Evolutionary conservation across 1,140 invertebrate genomes (phyloP), one percentile per base, ranked within the genome.

Genomic region (Maniola jurtina): DNA sequence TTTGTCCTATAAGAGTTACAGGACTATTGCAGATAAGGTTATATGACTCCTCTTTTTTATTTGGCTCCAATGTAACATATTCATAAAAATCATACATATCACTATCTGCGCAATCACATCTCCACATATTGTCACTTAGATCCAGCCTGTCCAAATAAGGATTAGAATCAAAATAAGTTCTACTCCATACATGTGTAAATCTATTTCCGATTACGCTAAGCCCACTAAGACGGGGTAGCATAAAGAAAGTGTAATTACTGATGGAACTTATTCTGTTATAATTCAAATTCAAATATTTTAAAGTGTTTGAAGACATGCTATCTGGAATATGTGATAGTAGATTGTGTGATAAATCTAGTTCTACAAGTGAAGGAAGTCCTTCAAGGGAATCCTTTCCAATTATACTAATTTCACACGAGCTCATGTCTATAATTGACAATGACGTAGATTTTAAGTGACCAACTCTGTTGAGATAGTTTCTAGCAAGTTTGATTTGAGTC

Each of bases 51-150:
- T 89, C 87, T 59, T 93, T 92, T 79, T 93, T 93, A n/a, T 90
- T 84, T n/a, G 93, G 91, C 63, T 92, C 88, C 25, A 91, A 77
- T 0, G 91, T 93, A 9, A 95, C 75, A 78, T 86, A 95, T 54
- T 92, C 85, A 66, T 93, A 95, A 70, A 93, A 92, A 25, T 91
- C 80, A 62, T 92, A 90, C 69, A 95, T 90, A 47, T 93, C 86
- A 0, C 73, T 62, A 69, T 92, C 92, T 6, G 75, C 70, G 68
- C 95, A 95, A 63, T 95, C 93, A 77, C 95, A 95, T 62, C 93
- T 84, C 95, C 95, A 96, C 64, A 94, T 94, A 86, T 96, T 96
- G 60, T 95, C 94, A 10, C 92, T 88, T 48, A 95, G 70, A 77
- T 91, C 86, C 9, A 95, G 77, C 60, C 81, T 84, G 59, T 90